Conservation (phyloP, 2,113 vertebrate species). For the Synchiropus splendidus region DNA sequence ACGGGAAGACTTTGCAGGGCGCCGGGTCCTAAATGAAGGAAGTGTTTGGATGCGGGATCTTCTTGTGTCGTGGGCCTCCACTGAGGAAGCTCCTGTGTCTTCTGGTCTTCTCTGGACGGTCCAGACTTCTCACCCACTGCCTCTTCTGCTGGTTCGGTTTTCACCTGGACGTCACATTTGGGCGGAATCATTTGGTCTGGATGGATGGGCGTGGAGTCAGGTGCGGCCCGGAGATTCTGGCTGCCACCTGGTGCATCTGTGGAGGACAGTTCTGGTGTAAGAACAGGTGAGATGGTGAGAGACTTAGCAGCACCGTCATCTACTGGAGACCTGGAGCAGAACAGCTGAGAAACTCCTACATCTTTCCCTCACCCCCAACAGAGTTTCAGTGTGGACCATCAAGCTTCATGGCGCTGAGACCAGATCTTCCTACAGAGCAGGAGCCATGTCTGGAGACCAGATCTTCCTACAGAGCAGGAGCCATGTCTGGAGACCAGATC, state of each 20-base stretch:
- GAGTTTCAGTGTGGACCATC: too few relatives aligned
- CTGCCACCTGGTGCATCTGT: slow-evolving; percentile 17
- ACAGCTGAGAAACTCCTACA: not conserved
- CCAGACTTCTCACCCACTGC: not conserved
- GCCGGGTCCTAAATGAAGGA: slow-evolving; percentile 12
- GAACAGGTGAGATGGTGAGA: too few relatives aligned
- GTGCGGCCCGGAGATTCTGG: slow-evolving; percentile 4
- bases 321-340: not conserved
- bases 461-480: too few relatives aligned
- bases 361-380: too few relatives aligned
- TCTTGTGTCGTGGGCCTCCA: not conserved
- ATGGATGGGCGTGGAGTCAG: not conserved
- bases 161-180: slow-evolving; percentile 27
- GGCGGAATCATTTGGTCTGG: slow-evolving; percentile 1
- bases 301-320: not conserved
- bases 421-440: too few relatives aligned
- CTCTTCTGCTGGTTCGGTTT: slow-evolving; percentile 29
- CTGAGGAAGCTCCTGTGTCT: not conserved
- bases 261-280: not conserved
- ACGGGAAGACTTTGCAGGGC: slow-evolving; percentile 13
- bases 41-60: not conserved
- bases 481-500: too few relatives aligned
- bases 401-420: too few relatives aligned
- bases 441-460: too few relatives aligned
- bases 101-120: not conserved